Evolutionary conservation across 2,888 invertebrate genomes (phyloP).

Genomic region (Sarcophaga caerulescens): DNA sequence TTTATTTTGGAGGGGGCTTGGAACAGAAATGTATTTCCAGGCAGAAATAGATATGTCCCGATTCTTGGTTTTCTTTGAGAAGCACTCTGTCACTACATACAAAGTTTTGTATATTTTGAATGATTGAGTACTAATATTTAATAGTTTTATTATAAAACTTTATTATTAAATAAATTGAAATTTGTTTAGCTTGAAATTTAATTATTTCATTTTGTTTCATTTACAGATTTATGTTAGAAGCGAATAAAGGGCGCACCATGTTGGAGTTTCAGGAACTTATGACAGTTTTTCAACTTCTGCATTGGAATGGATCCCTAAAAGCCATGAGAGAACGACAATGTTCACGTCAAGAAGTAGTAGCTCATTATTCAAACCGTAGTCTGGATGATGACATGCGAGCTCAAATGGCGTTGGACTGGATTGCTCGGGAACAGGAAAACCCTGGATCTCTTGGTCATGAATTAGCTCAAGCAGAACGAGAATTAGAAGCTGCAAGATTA

Average conservation of each 20-base stretch:
- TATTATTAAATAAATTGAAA: too few relatives aligned
- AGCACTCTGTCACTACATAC: too few relatives aligned
- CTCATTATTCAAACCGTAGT: conserved; percentile 95
- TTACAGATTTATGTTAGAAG: conserved; percentile 87
- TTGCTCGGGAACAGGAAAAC: conserved; percentile 89
- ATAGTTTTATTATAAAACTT: too few relatives aligned
- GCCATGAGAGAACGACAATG: conserved; percentile 98
- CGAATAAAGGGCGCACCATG: conserved; percentile 96
- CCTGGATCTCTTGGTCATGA: conserved; percentile 90
- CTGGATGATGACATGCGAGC: conserved; percentile 97
- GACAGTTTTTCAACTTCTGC: conserved; percentile 98
- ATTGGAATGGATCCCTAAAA: conserved; percentile 98
- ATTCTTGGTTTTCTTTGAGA: too few relatives aligned
- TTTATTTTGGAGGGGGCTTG: too few relatives aligned
- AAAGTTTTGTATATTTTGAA: too few relatives aligned
- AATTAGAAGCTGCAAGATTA: conserved; percentile 91
- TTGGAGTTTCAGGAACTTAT: conserved; percentile 97
- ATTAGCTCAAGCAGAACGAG: conserved; percentile 91
- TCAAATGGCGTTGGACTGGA: conserved; percentile 98
- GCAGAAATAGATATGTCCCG: too few relatives aligned
- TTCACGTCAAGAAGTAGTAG: conserved; percentile 95
- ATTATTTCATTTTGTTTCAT: neutral
- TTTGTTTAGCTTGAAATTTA: neutral
- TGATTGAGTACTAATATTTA: too few relatives aligned
- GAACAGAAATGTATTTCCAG: too few relatives aligned